phyloP scores from a whole-genome alignment of 2,113 vertebrate species.

The Lepus americanus region DNA sequence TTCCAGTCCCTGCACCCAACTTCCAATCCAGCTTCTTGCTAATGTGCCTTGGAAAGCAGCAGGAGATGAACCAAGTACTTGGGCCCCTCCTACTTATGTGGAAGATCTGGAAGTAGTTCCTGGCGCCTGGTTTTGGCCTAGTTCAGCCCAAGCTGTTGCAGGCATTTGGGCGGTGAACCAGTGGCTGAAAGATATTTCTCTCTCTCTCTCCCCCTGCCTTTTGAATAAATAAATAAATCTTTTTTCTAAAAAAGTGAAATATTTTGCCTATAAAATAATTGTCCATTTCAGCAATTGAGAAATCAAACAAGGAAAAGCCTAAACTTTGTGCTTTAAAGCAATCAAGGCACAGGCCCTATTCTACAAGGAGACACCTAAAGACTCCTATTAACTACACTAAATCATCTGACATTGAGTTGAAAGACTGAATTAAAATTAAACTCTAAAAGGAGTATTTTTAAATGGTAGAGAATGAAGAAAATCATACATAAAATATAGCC shows the following conservation, averaged over 20 bases:
- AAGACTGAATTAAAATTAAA: constrained; percentile 30
- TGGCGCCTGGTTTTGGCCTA: no score
- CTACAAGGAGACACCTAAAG: background rate
- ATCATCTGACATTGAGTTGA: background rate
- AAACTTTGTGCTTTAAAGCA: constrained; percentile 7
- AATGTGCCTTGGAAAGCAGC: no score
- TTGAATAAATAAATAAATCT: no score
- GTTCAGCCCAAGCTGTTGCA: no score
- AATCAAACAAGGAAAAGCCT: background rate
- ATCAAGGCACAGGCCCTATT: background rate
- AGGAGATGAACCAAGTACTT: no score
- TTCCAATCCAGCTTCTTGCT: no score
- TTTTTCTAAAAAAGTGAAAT: background rate
- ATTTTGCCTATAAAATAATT: constrained; percentile 11
- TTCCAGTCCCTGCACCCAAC: no score
- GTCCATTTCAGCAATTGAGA: constrained; percentile 26
- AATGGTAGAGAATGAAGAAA: background rate
- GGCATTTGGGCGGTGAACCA: no score
- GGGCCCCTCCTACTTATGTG: no score
- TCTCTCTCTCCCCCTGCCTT: no score
- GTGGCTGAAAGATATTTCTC: no score
- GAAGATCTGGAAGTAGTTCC: no score
- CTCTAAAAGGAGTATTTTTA: constrained; percentile 20
- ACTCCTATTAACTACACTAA: background rate
- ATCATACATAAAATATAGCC: background rate